A percentile compares a stretch with the other conserved stretches of the same genome.
phyloP scores from a whole-genome alignment of 2,888 invertebrate species.

The Pandemis cinnamomeana region DNA sequence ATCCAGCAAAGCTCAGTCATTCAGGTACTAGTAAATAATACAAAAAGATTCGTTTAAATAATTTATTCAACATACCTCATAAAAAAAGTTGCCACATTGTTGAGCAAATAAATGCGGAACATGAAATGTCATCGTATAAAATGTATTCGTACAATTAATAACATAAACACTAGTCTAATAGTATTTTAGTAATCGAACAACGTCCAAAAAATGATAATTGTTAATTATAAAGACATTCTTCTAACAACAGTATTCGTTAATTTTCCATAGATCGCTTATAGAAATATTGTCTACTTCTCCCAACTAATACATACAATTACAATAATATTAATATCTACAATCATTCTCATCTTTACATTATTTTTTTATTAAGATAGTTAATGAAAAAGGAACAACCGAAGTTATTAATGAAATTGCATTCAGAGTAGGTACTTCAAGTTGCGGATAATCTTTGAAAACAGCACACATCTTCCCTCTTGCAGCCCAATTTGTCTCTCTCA shows the following conservation, averaged over 20 bases:
- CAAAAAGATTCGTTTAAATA: constrained; percentile 55
- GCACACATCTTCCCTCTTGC: too few species aligned
- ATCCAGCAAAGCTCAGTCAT: too few species aligned
- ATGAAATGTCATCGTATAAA: constrained; percentile 76
- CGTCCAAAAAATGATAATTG: constrained; percentile 45
- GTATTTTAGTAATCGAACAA: constrained; percentile 51
- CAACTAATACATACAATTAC: constrained; percentile 40
- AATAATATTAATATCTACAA: constrained; percentile 37
- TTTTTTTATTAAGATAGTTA: background rate
- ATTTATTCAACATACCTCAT: constrained; percentile 78
- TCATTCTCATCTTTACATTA: constrained; percentile 12
- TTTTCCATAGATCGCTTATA: constrained; percentile 63
- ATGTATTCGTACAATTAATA: constrained; percentile 63
- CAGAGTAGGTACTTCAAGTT: background rate
- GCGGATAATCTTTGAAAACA: background rate
- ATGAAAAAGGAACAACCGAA: background rate
- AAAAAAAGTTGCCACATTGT: constrained; percentile 72
- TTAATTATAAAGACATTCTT: constrained; percentile 37
- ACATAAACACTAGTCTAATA: constrained; percentile 67
- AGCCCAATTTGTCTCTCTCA: too few species aligned
- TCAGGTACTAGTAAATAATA: constrained; percentile 41
- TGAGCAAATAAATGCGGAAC: constrained; percentile 78
- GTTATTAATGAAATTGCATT: background rate
- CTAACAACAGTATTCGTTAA: constrained; percentile 39
- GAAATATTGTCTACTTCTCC: constrained; percentile 75